These are phyloP conservation scores for Metellina segmentata DNA, from an alignment of 2,888 invertebrate genomes.

Conservation along the genomic window DNA sequence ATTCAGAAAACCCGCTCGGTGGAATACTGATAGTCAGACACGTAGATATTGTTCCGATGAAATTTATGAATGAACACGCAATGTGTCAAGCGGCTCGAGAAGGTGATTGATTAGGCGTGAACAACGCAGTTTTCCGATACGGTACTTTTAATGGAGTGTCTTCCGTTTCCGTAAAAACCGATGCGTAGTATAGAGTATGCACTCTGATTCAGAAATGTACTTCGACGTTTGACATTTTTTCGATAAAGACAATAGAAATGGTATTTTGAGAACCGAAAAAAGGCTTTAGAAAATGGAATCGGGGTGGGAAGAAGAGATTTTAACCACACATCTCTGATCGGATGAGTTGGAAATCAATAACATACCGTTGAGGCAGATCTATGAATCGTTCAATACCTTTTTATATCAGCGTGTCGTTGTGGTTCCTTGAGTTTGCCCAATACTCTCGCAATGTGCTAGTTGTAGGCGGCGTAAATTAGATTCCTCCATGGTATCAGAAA, in stretches of 20 bases:
- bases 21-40: not conserved
- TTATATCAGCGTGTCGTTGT: too few species aligned
- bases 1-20: not conserved
- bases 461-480: too few species aligned
- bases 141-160: conserved; percentile 33
- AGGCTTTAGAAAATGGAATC: not conserved
- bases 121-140: conserved; percentile 29
- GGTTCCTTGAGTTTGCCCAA: too few species aligned
- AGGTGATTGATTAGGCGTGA: conserved; percentile 34
- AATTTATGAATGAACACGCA: conserved; percentile 52
- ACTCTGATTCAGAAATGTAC: not conserved
- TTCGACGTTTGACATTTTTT: not conserved
- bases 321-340: not conserved
- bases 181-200: not conserved
- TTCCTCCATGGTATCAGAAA: too few species aligned
- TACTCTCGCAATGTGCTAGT: too few species aligned
- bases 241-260: not conserved
- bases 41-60: not conserved
- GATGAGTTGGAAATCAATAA: not conserved
- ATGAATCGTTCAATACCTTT: too few species aligned
- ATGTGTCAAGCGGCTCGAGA: conserved; percentile 7
- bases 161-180: not conserved
- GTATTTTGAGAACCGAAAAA: not conserved
- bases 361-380: too few species aligned
- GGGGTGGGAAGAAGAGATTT: not conserved